Evolutionary conservation across 1,140 invertebrate genomes (phyloP), one percentile per base, ranked within the genome.

Genomic region (Pollicipes pollicipes): DNA sequence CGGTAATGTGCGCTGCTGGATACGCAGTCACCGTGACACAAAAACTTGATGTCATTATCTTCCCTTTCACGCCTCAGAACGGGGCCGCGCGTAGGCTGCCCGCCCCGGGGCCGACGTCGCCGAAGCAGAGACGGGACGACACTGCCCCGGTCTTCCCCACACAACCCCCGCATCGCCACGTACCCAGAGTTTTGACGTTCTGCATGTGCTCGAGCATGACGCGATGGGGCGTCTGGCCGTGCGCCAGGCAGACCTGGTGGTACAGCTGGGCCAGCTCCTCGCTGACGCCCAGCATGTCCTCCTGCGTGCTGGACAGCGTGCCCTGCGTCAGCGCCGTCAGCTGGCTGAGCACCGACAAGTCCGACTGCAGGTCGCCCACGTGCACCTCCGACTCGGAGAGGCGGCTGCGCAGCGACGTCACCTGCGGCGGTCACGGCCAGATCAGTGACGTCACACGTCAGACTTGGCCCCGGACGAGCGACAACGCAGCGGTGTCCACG

Each of bases 221-320:
- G 30, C 93, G 81, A 73, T 87, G 90, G 26, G 84, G 84, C 27
- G 93, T 82, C 75, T 84, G 89, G 30, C 93, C 92, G 80, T 95
- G 97, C 28, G 95, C 90, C 26, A 93, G 90, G 77, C 92, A 95
- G 64, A 96, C 90, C 79, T 96, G 90, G 82, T 96, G 91, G 81
- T 95, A 95, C 27, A 98, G 80, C 78, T 95, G 90, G 37, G 93
- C 92, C 74, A 99, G 80, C 78, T 95, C 90, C 78, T 97, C 94
- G 10, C 91, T 91, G 24, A 97, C 87, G 64, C 85, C 86, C 68
- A 89, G 85, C 73, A 58, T 45, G 3, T 66, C 27, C 3, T 78
- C 85, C 83, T n/a, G 88, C 78, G 71, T 85, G 85, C 73, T 85
- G 83, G 0, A 72, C 69, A 16, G 87, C 85, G 77, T 89, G 88